A percentile compares a stretch with the other conserved stretches of the same genome.
Conservation (phyloP, 2,797 vertebrate genomes). For the Rhinella marina region DNA sequence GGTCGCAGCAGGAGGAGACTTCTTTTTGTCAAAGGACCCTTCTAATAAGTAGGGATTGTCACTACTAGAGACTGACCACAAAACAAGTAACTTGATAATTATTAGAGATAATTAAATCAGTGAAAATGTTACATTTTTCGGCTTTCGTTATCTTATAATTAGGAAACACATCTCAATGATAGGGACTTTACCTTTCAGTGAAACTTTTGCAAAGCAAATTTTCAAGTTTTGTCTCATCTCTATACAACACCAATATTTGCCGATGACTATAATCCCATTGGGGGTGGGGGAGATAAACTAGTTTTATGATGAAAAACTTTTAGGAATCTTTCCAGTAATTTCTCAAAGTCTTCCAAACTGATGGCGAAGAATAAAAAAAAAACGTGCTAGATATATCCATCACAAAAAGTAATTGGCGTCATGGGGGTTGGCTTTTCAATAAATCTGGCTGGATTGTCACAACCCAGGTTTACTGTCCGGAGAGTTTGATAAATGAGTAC, state of each 20-base stretch:
- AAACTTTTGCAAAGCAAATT: background rate
- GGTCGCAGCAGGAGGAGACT: too few relatives aligned
- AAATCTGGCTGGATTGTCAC: slow-evolving; percentile 36
- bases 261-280: background rate
- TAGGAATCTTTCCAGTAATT: slow-evolving; percentile 39
- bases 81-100: too few relatives aligned
- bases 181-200: background rate
- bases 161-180: background rate
- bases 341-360: slow-evolving; percentile 26
- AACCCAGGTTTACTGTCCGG: slow-evolving; percentile 39
- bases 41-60: too few relatives aligned
- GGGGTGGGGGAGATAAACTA: background rate
- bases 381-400: slow-evolving; percentile 42
- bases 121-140: background rate
- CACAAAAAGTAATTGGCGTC: slow-evolving; percentile 50
- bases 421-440: slow-evolving; percentile 21
- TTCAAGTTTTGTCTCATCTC: background rate
- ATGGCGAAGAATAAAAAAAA: background rate
- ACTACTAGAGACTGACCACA: too few relatives aligned
- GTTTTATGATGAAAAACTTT: slow-evolving; percentile 44
- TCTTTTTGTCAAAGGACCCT: too few relatives aligned
- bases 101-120: too few relatives aligned
- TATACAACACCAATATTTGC: background rate
- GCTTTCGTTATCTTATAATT: background rate
- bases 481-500: slow-evolving; percentile 32